Conservation (phyloP, 2,113 vertebrate species). For the Dissostichus mawsoni region DNA sequence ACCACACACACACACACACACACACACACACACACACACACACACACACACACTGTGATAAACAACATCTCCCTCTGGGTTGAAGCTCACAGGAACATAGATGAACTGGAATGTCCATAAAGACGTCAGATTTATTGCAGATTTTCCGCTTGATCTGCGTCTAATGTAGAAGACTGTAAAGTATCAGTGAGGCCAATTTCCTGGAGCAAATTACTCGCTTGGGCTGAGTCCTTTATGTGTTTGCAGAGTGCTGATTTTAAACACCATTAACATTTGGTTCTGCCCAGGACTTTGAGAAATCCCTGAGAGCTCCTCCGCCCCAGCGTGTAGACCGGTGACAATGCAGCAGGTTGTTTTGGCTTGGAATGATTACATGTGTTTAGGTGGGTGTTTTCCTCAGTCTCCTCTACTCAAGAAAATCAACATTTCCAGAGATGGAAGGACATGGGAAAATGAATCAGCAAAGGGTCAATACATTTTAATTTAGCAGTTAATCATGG, state of each 20-base stretch:
- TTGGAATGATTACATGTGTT: slow-evolving; percentile 23
- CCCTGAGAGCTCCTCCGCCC: slow-evolving; percentile 2
- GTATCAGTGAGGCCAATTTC: slow-evolving; percentile 65
- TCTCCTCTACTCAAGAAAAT: background rate
- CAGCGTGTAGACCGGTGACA: slow-evolving; percentile 44
- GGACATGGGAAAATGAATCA: background rate
- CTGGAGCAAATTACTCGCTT: slow-evolving; percentile 66
- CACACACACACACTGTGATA: slow-evolving; percentile 11
- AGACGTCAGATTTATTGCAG: slow-evolving; percentile 67
- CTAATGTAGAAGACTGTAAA: slow-evolving; percentile 66
- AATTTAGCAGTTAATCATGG: background rate
- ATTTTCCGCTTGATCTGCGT: slow-evolving; percentile 74
- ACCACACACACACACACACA: too few species aligned
- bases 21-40: too few species aligned
- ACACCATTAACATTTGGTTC: slow-evolving; percentile 67
- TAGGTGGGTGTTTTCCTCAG: background rate
- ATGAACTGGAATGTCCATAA: slow-evolving; percentile 56
- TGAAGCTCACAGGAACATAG: slow-evolving; percentile 41
- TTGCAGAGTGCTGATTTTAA: slow-evolving; percentile 74
- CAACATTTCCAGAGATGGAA: background rate
- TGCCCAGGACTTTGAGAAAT: slow-evolving; percentile 53
- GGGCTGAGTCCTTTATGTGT: slow-evolving; percentile 71
- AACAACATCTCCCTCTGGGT: slow-evolving; percentile 32
- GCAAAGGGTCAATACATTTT: background rate
- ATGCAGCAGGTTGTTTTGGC: slow-evolving; percentile 7